Base-by-base conservation (phyloP, 2,888 invertebrate genomes). In the Dolichomitus sp. region DNA sequence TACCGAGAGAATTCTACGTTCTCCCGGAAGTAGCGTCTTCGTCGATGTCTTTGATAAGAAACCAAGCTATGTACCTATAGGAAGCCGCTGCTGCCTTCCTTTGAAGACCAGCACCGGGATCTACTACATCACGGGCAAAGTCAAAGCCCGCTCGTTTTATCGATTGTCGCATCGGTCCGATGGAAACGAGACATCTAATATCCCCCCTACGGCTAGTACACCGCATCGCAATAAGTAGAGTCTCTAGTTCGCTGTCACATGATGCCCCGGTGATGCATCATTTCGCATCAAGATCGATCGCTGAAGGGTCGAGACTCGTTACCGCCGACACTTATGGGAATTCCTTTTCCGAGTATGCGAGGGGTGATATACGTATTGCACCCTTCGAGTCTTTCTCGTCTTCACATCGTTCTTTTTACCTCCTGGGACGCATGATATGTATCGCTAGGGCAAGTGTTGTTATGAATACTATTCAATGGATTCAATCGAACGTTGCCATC, bases 221-320 rank as follows among this genome's bases (percentile, higher is more conserved):
- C 37, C 45, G 6, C 72, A 27, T 52, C 33, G 68, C 74, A 74
- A 74, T 74, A 74, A 80, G 75, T 75, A 37, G 69, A 69, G 63
- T 80, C 69, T 70, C 63, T 70, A 19, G 75, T 75, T 70, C 63
- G 63, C 63, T 66, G 73, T 80, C 69, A 75, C 69, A 45, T 37
- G 48, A 69, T 42, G 65, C 19, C 61, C 42, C 30, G 54, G 37
- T 30, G 80, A 80, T 75, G 80, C 75, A 80, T 80, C 75, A 80
- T 80, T 69, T 48, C 40, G 40, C 80, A 70, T 80, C 75, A 70
- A 80, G 75, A 80, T 80, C 80, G 80, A 80, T 80, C 61, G 80
- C 52, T 57, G 63, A 75, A 68, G 80, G 80, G 63, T 80, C 75
- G 65, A 40, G 63, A 63, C 80, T 80, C 70, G 75, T 80, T 80